Base-by-base conservation (phyloP, 1,140 invertebrate genomes). In the Bombus huntii region DNA sequence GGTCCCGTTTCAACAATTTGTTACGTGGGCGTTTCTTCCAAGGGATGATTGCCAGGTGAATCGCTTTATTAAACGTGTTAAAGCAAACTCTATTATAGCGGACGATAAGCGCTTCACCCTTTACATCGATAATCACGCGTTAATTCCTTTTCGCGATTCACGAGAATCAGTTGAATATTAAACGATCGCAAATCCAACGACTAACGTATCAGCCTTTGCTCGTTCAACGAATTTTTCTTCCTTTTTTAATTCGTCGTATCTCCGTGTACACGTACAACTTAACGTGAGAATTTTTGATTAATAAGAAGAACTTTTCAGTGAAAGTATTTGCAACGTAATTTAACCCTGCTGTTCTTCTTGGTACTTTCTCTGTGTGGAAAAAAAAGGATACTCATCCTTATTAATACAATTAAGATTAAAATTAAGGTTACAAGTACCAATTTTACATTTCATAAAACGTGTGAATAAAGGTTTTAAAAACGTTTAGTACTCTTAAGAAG, bases 111-210 rank as follows among this genome's bases (percentile, higher is more conserved):
- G 6, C 3, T 31, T 4, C n/a, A 2, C 31, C 22, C 25, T 13
- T 68, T 73, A n/a, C 77, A 44, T 47, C 77, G 77, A 79, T 47
- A 44, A 47, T 47, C 22, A 34, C 62, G n/a, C 77, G 77, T 66
- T 79, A 68, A 79, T 79, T 47, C n/a, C 42, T 22, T 4, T 34
- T 47, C 25, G 62, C 42, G 62, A 79, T 73, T 18, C 62, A 22
- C 15, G 59, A 78, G 42, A 22, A 39, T 31, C 62, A 9, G 18
- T 5, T 18, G 47, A 53, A 37, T 65, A 18, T 42, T 10, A 18
- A 78, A 44, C 75, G 75, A 77, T 59, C 57, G 34, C 1, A 22
- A 57, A 62, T 65, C 28, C 37, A 22, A 65, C 75, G 37, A 10
- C n/a, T 4, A 59, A 34, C 18, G 31, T 22, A 22, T 31, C 65